Evolutionary conservation across 2,113 vertebrate genomes (phyloP), one percentile per base, ranked within the genome.

Genomic region (Alethe castanea): DNA sequence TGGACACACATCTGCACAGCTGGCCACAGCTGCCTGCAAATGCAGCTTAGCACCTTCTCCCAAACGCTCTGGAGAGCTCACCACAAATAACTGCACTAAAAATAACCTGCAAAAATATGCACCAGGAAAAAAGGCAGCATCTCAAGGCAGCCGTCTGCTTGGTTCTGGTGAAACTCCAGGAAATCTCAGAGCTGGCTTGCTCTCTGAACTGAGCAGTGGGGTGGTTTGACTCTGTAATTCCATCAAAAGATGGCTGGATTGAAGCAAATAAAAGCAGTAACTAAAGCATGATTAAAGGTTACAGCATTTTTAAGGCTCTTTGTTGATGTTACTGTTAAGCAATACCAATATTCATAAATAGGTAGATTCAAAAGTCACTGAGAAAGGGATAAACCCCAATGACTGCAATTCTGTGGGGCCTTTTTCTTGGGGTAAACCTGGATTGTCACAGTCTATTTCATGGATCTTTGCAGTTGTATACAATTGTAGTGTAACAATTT

Each of bases 101-200:
- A 95, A 95, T 88, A 95, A 92, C 54, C 29, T 29, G 81, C 33
- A 52, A 95, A 96, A 85, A 82, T 70, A 85, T 59, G 79, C 87
- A 54, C 7, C 23, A 31, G 42, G 62, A 9, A 28, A 52, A 53
- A 60, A 80, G 5, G 48, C 52, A 53, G 52, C 52, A 7, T 53
- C 52, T 53, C 28, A 14, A 89, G 62, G 73, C 35, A 88, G 60
- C 54, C 3, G 12, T 16, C 44, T 86, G 73, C 69, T 69, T 14
- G 38, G 25, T 22, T 42, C 52, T 65, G 65, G 69, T 28, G 40
- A 26, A 81, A 8, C 56, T 69, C 86, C 2, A 50, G 50, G 61
- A 62, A 50, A 48, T 50, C 48, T 66, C 74, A 22, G 78, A n/a
- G 29, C 44, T n/a, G n/a, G n/a, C 35, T 67, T 53, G 3, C 2